Evolutionary conservation across 1,140 invertebrate genomes (phyloP).

Genomic region (Metaphire vulgaris): DNA sequence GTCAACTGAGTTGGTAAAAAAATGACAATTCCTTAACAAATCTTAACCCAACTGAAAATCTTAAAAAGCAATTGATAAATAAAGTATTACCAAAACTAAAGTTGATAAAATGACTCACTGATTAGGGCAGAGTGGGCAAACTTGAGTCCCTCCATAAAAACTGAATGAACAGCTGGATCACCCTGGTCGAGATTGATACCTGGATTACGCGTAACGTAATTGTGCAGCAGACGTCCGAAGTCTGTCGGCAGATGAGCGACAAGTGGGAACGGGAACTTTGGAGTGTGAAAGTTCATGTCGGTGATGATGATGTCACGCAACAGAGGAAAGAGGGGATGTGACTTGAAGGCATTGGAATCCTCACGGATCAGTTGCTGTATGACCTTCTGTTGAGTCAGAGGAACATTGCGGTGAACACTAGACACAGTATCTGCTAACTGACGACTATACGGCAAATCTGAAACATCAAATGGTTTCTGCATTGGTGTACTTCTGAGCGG

Average conservation of each 20-base stretch:
- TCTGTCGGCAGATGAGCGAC: constrained; percentile 42
- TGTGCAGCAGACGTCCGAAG: constrained; percentile 34
- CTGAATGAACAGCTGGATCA: constrained; percentile 46
- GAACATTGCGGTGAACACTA: neutral
- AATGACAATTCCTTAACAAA: too few species aligned
- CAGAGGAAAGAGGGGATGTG: constrained; percentile 49
- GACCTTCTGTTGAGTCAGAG: constrained; percentile 40
- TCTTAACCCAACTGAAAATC: too few species aligned
- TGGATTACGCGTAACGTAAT: constrained; percentile 45
- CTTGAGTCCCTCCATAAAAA: constrained; percentile 49
- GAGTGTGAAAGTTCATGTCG: constrained; percentile 49
- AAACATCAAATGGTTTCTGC: too few species aligned
- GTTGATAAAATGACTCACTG: too few species aligned
- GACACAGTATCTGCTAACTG: too few species aligned
- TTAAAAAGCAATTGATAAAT: too few species aligned
- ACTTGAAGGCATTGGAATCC: constrained; percentile 45
- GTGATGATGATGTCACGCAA: constrained; percentile 50
- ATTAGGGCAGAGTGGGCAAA: constrained; percentile 48
- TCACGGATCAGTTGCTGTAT: constrained; percentile 49
- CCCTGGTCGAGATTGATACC: constrained; percentile 41
- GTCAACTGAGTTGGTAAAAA: too few species aligned
- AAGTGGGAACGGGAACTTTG: constrained; percentile 48
- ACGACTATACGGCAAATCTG: too few species aligned
- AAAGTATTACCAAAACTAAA: too few species aligned
- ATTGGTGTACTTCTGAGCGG: neutral